Base-by-base conservation (phyloP, 2,113 vertebrate genomes). In the Blennius ocellaris region DNA sequence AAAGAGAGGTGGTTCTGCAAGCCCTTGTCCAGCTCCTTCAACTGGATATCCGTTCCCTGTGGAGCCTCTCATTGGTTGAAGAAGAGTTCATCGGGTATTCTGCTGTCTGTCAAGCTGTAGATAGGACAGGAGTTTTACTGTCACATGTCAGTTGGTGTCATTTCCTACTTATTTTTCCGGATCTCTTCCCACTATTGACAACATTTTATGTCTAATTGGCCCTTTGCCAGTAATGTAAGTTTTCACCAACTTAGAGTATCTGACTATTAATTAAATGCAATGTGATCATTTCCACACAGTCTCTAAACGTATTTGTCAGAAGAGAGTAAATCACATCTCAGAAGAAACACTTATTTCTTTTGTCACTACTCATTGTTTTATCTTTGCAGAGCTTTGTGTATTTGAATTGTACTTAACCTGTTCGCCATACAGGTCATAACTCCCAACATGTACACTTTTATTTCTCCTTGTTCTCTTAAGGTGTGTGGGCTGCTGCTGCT, bases 41-140 rank as follows among this genome's bases (percentile, higher is more conserved):
- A 81, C 80, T 99, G 85, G 96, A 98, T 58, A 94, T 99, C 54
- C 92, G 89, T 45, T 93, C 90, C 7, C 94, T 99, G 10, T 99
- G 97, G 97, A 94, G 74, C 68, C 93, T 95, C 66, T 95, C 94
- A 0, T 14, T 93, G 36, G 95, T 97, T 17, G 97, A 99, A 76
- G 97, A 98, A 84, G 96, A 98, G 37, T 98, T 99, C 88, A 91
- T 96, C 79, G 96, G 95, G 97, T 98, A 71, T 37, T 48, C 4
- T 45, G 16, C 8, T 30, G 21, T 30, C 21, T 30, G 21, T 30
- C 4, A 4, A 30, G 2, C 21, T 30, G 4, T 30, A 30, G 21
- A 30, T 30, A 30, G 4, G 21, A 30, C 16, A 30, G 7, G 7
- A 40, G 30, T 40, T 48, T 36, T 10, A n/a, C 11, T 55, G 55